These are phyloP conservation scores for Cremastinae sp. DNA, from an alignment of 2,888 invertebrate genomes.

Conservation along the genomic window DNA sequence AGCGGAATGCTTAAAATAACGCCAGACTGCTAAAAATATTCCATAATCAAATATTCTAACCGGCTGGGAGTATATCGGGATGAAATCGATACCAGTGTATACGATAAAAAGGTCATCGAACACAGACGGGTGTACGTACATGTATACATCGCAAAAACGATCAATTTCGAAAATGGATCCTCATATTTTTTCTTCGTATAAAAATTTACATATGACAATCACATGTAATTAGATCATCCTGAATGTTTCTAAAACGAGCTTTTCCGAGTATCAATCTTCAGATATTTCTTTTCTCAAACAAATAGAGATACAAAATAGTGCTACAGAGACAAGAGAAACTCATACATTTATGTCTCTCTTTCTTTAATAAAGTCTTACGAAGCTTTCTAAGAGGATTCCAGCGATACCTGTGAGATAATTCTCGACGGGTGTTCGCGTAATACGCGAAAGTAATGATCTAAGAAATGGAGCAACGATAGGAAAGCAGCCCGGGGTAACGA, in stretches of 20 bases:
- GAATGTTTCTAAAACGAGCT: no score
- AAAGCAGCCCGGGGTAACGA: slow-evolving; percentile 14
- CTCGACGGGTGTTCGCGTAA: slow-evolving; percentile 10
- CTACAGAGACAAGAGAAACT: neutral
- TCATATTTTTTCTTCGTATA: no score
- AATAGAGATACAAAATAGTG: neutral
- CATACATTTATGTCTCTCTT: neutral
- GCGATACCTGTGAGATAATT: slow-evolving; percentile 23
- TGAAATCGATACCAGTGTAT: slow-evolving; percentile 34
- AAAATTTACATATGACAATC: no score
- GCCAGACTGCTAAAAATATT: slow-evolving; percentile 8
- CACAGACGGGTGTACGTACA: no score
- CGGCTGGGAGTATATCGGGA: slow-evolving; percentile 29
- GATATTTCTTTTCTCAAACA: no score
- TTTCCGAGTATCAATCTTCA: no score
- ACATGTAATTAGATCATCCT: no score
- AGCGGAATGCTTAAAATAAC: slow-evolving; percentile 38
- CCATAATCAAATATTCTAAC: neutral
- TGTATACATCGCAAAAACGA: neutral
- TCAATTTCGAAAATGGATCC: no score
- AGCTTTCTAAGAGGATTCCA: slow-evolving; percentile 21
- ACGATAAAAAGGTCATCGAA: slow-evolving; percentile 12
- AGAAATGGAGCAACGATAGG: neutral
- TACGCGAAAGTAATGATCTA: slow-evolving; percentile 24
- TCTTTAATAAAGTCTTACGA: slow-evolving; percentile 3